A percentile compares a stretch with the other conserved stretches of the same genome.
Conservation (phyloP, 2,113 vertebrate species). For the Chloropsis cyanopogon region DNA sequence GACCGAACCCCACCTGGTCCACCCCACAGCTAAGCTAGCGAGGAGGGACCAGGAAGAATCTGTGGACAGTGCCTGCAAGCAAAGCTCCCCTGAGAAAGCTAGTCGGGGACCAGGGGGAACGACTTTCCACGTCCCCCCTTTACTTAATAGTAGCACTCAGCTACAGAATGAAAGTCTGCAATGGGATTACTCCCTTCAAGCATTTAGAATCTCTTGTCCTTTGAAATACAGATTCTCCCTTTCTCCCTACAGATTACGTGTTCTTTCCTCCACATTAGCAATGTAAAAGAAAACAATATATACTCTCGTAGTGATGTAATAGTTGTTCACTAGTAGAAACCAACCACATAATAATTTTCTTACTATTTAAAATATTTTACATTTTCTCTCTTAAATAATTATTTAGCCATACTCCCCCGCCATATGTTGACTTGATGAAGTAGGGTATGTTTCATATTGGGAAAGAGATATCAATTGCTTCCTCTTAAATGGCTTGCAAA, state of each 20-base stretch:
- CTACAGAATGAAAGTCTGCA: not conserved
- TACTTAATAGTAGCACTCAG: not conserved
- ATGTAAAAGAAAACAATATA: not conserved
- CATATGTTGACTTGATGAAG: not conserved
- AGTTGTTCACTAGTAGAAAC: not conserved
- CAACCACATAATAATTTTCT: not conserved
- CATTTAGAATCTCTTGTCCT: not conserved
- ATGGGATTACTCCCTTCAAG: slow-evolving; percentile 17
- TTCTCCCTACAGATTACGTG: not conserved
- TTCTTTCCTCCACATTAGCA: not conserved
- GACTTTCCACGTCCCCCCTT: too few relatives aligned
- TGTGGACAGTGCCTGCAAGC: too few relatives aligned
- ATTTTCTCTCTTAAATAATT: not conserved
- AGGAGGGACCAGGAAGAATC: too few relatives aligned
- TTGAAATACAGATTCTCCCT: not conserved
- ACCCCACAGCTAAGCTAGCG: too few relatives aligned
- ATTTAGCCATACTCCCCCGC: not conserved
- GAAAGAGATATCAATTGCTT: not conserved
- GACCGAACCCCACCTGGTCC: too few relatives aligned
- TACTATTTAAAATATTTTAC: not conserved
- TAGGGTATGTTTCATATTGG: not conserved
- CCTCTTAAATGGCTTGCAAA: not conserved
- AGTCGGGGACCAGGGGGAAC: too few relatives aligned
- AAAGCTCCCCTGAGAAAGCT: too few relatives aligned
- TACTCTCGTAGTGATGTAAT: not conserved